phyloP scores from a whole-genome alignment of 1,140 invertebrate species.

The Zaprionus gabonicus region DNA sequence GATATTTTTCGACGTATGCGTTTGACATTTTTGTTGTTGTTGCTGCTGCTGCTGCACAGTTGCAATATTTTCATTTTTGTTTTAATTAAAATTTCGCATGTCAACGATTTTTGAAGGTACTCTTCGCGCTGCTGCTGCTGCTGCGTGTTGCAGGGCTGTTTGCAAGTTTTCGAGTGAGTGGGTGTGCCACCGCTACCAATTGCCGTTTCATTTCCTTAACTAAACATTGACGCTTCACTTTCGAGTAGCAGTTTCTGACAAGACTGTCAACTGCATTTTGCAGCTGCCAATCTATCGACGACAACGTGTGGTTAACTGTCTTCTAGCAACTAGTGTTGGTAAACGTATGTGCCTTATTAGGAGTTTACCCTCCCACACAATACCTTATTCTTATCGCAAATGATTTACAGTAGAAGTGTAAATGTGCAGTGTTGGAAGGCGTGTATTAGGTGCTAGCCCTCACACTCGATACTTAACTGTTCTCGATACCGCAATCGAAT shows the following conservation, averaged over 20 bases:
- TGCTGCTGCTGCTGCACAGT: constrained; percentile 49
- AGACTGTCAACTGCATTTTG: constrained; percentile 64
- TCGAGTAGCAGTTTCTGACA: constrained; percentile 33
- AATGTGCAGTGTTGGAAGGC: not conserved
- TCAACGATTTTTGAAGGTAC: constrained; percentile 67
- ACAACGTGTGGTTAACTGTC: not conserved
- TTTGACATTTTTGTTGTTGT: constrained; percentile 71
- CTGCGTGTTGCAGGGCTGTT: not conserved
- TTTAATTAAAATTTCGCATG: constrained; percentile 78
- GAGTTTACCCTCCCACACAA: not conserved
- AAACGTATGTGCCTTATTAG: not conserved
- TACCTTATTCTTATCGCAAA: not conserved
- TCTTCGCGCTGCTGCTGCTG: constrained; percentile 10
- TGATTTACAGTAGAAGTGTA: not conserved
- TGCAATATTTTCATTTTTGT: constrained; percentile 74
- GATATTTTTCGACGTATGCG: constrained; percentile 80
- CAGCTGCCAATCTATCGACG: not conserved
- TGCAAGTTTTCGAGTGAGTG: not conserved
- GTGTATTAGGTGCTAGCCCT: not conserved
- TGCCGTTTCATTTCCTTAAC: constrained; percentile 63
- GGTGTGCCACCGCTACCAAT: constrained; percentile 23
- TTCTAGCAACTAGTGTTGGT: not conserved
- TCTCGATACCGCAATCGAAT: not conserved
- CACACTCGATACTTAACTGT: not conserved
- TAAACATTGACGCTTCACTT: constrained; percentile 29